A percentile compares a stretch with the other conserved stretches of the same genome.
These are phyloP conservation scores for Clarias batrachus DNA, from an alignment of 2,113 vertebrate genomes.

Conservation along the genomic window DNA sequence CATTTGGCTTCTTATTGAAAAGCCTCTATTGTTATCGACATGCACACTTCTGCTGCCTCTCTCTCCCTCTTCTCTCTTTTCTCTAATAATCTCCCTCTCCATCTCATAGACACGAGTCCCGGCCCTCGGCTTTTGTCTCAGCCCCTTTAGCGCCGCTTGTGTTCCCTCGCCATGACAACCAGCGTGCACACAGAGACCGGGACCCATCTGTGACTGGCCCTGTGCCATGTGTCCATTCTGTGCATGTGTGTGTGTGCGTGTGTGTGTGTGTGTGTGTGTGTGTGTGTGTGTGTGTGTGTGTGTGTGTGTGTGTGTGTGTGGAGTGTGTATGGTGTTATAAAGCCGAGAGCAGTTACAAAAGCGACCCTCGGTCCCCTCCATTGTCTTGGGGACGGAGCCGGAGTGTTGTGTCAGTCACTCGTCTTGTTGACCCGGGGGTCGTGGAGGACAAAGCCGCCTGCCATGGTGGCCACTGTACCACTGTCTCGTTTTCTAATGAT, in stretches of 20 bases:
- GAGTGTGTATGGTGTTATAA: conserved; percentile 21
- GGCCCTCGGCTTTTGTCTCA: conserved; percentile 37
- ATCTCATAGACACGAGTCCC: conserved; percentile 39
- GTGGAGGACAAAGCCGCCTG: conserved; percentile 31
- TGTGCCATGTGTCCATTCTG: conserved; percentile 51
- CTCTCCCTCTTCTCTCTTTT: neutral
- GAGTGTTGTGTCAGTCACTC: conserved; percentile 41
- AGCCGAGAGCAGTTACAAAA: conserved; percentile 18
- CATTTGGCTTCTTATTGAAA: conserved; percentile 25
- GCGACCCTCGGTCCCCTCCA: neutral
- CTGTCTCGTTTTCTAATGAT: conserved; percentile 53
- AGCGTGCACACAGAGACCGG: conserved; percentile 34
- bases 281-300: conserved; percentile 35
- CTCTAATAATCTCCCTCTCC: conserved; percentile 31
- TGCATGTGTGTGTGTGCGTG: conserved; percentile 32
- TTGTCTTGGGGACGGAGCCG: conserved; percentile 37
- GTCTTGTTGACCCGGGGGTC: conserved; percentile 48
- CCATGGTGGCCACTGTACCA: conserved; percentile 52
- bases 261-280: conserved; percentile 32
- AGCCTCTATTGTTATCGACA: conserved; percentile 12
- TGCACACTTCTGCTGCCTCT: conserved; percentile 22
- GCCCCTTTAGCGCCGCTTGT: conserved; percentile 46
- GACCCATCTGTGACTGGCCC: conserved; percentile 55
- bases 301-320: conserved; percentile 33
- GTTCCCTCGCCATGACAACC: conserved; percentile 47